Conservation (phyloP, 2,113 vertebrate species). For the Agelaius phoeniceus region DNA sequence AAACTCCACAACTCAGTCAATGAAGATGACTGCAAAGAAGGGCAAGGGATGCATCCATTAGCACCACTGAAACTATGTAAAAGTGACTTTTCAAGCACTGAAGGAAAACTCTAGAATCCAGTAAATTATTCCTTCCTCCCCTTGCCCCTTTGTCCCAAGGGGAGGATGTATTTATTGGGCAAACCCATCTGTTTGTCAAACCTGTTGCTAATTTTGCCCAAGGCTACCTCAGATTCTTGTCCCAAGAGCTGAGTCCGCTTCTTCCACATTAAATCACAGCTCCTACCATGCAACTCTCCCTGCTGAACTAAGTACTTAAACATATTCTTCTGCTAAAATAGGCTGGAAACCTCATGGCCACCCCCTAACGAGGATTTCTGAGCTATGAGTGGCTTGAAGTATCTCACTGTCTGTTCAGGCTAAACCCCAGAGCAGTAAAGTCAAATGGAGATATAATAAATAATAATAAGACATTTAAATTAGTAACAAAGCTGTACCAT, state of each 20-base stretch:
- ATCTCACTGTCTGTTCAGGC: background rate
- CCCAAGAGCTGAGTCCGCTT: background rate
- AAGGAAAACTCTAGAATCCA: background rate
- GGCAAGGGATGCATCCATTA: background rate
- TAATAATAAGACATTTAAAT: background rate
- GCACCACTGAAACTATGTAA: background rate
- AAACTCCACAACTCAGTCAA: background rate
- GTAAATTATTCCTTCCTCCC: background rate
- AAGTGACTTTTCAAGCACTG: background rate
- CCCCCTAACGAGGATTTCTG: background rate
- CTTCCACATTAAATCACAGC: background rate
- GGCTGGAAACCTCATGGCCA: background rate
- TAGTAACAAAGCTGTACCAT: background rate
- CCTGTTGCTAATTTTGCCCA: background rate
- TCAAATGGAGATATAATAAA: background rate
- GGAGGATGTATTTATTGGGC: background rate
- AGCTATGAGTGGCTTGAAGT: background rate
- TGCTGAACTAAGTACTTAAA: background rate
- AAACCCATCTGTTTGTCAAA: background rate
- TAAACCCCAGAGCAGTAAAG: background rate
- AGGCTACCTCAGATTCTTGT: background rate
- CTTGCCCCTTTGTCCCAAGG: background rate
- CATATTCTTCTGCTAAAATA: background rate
- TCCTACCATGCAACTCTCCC: background rate
- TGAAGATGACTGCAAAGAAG: background rate